These are phyloP conservation scores for Drosophila affinis DNA, from an alignment of 2,888 invertebrate genomes.

Conservation along the genomic window DNA sequence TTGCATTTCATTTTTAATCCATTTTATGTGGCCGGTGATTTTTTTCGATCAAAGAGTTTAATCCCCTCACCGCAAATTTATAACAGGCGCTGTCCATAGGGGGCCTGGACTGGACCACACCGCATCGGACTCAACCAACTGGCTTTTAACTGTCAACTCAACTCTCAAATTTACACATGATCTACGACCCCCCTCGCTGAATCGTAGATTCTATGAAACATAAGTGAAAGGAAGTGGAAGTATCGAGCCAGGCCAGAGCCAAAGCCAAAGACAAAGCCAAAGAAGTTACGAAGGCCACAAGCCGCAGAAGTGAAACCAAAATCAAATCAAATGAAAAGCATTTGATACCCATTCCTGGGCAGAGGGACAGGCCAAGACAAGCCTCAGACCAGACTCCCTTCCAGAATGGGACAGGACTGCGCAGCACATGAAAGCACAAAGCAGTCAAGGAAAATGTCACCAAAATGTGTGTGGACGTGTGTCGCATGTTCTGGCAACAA, in stretches of 20 bases:
- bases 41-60: slow-evolving; percentile 77
- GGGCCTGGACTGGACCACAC: background rate
- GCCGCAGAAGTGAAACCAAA: slow-evolving; percentile 63
- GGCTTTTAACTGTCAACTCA: slow-evolving; percentile 73
- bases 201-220: slow-evolving; percentile 52
- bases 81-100: slow-evolving; percentile 24
- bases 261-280: slow-evolving; percentile 4
- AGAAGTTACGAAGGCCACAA: slow-evolving; percentile 48
- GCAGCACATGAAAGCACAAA: too few species aligned
- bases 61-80: slow-evolving; percentile 74
- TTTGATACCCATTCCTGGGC: slow-evolving; percentile 7
- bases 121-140: slow-evolving; percentile 22
- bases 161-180: slow-evolving; percentile 66
- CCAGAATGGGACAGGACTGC: too few species aligned
- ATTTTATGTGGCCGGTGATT: slow-evolving; percentile 76
- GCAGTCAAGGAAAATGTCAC: too few species aligned
- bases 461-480: too few species aligned
- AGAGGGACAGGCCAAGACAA: slow-evolving; percentile 6
- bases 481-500: too few species aligned
- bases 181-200: slow-evolving; percentile 6
- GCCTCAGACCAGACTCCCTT: too few species aligned
- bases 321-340: slow-evolving; percentile 73
- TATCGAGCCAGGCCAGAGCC: background rate
- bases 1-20: slow-evolving; percentile 71
- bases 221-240: slow-evolving; percentile 9